Evolutionary conservation across 2,113 vertebrate genomes (phyloP).

Genomic region (rat (Rattus norvegicus)): GRCr8 NC_086021.1:168752001-168752500

Average conservation of each 20-base stretch:
- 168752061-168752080: neutral
- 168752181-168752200: neutral
- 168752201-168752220: neutral
- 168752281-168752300: neutral
- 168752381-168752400: neutral
- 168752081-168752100: neutral
- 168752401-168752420: neutral
- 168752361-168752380: neutral
- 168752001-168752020: no score
- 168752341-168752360: neutral
- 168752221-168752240: neutral
- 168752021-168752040: no score
- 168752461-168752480: neutral
- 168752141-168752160: neutral
- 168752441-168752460: neutral
- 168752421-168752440: neutral
- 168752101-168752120: neutral
- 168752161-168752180: neutral
- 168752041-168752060: neutral
- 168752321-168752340: neutral
- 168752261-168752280: neutral
- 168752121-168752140: neutral
- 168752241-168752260: neutral
- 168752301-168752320: neutral
- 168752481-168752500: neutral